phyloP scores from a whole-genome alignment of 2,797 vertebrate genomes.

The Morelia viridis region DNA sequence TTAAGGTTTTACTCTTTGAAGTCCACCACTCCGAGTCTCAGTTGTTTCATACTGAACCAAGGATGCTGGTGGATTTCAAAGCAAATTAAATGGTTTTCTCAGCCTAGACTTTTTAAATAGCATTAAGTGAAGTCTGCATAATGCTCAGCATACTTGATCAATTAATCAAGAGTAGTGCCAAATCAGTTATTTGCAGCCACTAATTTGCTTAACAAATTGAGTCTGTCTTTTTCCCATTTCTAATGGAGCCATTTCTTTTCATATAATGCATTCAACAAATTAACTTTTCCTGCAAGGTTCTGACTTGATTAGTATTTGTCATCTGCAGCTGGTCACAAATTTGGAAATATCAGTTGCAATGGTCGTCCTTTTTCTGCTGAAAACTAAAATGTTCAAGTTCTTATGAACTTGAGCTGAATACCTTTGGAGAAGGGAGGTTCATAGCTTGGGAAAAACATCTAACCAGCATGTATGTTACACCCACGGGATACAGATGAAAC shows the following conservation, averaged over 20 bases:
- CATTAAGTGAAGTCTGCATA: constrained; percentile 7
- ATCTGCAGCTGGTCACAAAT: background rate
- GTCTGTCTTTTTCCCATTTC: constrained; percentile 21
- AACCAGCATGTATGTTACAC: too few relatives aligned
- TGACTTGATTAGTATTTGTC: constrained; percentile 25
- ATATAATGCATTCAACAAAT: constrained; percentile 29
- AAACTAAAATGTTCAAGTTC: background rate
- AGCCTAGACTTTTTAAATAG: constrained; percentile 36
- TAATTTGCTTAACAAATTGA: constrained; percentile 45
- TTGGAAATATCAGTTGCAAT: background rate
- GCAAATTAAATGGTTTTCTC: background rate
- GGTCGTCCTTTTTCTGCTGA: background rate
- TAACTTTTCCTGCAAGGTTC: constrained; percentile 27
- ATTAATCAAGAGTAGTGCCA: constrained; percentile 20
- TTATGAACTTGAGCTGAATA: background rate
- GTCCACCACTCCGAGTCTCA: background rate
- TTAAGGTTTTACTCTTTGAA: background rate
- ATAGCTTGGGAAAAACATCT: too few relatives aligned
- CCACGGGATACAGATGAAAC: too few relatives aligned
- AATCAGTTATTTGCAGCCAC: constrained; percentile 33
- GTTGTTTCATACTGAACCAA: background rate
- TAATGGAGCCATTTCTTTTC: constrained; percentile 35
- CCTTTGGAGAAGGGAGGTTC: too few relatives aligned
- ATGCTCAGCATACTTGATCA: background rate
- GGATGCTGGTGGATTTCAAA: constrained; percentile 32